phyloP scores from a whole-genome alignment of 2,888 invertebrate genomes.

The Callinectes sapidus region DNA sequence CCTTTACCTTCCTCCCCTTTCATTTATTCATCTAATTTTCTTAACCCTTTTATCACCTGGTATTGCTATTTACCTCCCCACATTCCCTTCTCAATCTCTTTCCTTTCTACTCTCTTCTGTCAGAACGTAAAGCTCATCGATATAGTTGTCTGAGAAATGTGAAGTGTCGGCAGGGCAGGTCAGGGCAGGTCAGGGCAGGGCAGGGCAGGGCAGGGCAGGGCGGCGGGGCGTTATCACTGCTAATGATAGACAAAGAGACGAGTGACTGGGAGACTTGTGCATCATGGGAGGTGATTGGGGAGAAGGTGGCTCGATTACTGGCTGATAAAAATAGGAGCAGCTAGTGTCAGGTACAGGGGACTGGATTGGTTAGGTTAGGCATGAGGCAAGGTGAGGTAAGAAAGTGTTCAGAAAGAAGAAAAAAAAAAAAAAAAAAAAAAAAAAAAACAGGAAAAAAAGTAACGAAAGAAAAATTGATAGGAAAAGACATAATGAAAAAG shows the following conservation, averaged over 20 bases:
- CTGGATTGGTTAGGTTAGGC: not conserved
- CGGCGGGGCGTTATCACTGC: not conserved
- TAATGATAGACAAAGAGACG: constrained; percentile 9
- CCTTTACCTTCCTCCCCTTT: no score
- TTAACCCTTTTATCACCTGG: no score
- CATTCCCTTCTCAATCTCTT: no score
- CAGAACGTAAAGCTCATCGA: not conserved
- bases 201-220: not conserved
- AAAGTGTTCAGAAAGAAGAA: not conserved
- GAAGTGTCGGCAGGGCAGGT: not conserved
- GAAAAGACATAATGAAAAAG: no score
- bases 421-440: not conserved
- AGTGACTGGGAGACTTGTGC: not conserved
- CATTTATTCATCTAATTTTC: no score
- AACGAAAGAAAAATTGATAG: no score
- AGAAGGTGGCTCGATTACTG: not conserved
- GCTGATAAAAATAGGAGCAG: no score
- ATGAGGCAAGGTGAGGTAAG: not conserved
- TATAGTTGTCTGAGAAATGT: not conserved
- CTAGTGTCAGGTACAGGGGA: not conserved
- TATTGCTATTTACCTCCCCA: no score
- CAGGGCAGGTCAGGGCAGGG: not conserved
- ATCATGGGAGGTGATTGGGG: not conserved
- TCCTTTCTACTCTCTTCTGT: not conserved
- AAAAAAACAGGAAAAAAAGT: not conserved